phyloP scores from a whole-genome alignment of 2,113 vertebrate species.

The Phylloscopus trochilus region DNA sequence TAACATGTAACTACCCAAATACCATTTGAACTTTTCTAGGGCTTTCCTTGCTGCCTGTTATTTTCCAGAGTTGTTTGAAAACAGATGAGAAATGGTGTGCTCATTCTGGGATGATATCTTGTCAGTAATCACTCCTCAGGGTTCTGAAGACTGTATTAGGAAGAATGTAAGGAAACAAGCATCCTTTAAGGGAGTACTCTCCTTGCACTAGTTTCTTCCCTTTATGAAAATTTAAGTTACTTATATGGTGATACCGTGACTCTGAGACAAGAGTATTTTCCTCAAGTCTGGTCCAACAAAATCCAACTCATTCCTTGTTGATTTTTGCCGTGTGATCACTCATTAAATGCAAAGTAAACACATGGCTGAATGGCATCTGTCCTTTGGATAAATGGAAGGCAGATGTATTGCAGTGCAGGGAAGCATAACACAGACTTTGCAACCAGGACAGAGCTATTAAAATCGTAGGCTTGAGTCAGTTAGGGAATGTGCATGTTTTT shows the following conservation, averaged over 20 bases:
- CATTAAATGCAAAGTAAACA: slow-evolving; percentile 9
- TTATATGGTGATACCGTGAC: not conserved
- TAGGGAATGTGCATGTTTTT: not conserved
- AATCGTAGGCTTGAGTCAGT: not conserved
- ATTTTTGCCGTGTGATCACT: not conserved
- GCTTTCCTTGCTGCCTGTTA: not conserved
- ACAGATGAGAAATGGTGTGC: not conserved
- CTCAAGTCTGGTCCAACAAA: not conserved
- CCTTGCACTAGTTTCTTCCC: not conserved
- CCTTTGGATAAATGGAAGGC: not conserved
- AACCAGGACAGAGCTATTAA: not conserved
- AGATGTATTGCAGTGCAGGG: not conserved
- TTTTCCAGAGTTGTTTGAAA: slow-evolving; percentile 3
- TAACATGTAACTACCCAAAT: not conserved
- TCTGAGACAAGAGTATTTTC: not conserved
- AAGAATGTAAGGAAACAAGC: not conserved
- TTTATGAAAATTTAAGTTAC: not conserved
- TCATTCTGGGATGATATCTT: not conserved
- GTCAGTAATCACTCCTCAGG: not conserved
- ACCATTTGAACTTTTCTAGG: not conserved
- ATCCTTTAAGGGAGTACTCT: not conserved
- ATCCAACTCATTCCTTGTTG: not conserved
- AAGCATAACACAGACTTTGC: not conserved
- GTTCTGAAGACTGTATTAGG: not conserved
- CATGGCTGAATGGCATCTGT: slow-evolving; percentile 1